A percentile compares a stretch with the other conserved stretches of the same genome.
These are phyloP conservation scores for Apocrypta bakeri DNA, from an alignment of 1,140 invertebrate species.

Conservation along the genomic window DNA sequence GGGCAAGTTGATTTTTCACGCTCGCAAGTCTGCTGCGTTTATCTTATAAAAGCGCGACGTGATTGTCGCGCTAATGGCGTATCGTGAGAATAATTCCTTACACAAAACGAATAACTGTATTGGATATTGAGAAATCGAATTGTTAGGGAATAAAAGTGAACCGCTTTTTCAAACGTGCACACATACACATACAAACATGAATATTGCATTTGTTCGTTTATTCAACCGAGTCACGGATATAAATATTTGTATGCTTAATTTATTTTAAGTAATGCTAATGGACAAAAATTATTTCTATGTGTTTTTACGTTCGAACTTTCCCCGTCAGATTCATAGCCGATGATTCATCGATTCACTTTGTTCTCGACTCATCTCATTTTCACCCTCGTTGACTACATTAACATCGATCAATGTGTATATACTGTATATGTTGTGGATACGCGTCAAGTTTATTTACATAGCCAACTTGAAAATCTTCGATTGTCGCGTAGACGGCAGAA, in stretches of 20 bases:
- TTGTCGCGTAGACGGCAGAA: no score
- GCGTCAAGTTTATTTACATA: no score
- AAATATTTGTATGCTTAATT: not conserved
- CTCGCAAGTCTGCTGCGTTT: not conserved
- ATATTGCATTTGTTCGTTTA: no score
- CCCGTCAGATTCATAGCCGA: not conserved
- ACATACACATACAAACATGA: no score
- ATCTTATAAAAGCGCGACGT: not conserved
- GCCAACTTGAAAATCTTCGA: no score
- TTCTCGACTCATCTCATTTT: constrained; percentile 3
- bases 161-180: no score
- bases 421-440: no score
- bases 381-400: constrained; percentile 1
- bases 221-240: not conserved
- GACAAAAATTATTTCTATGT: not conserved
- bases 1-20: no score
- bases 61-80: not conserved
- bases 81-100: not conserved
- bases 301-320: not conserved
- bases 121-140: no score
- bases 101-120: no score
- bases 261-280: not conserved
- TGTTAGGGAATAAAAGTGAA: no score
- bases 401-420: not conserved
- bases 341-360: not conserved